phyloP scores from a whole-genome alignment of 2,113 vertebrate species.

The Pagrus major region DNA sequence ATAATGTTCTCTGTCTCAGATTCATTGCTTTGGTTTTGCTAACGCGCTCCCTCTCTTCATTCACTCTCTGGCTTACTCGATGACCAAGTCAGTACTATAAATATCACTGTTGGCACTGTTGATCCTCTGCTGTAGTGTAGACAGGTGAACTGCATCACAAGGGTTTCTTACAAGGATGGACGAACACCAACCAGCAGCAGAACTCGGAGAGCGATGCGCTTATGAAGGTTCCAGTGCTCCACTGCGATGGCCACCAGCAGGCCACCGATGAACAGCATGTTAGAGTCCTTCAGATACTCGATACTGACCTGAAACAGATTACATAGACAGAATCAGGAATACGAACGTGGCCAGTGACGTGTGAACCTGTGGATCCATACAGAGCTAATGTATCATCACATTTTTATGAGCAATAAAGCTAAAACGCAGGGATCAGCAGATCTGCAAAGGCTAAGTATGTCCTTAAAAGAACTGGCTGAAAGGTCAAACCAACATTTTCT shows the following conservation, averaged over 20 bases:
- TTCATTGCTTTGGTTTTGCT: too few relatives aligned
- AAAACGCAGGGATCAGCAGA: constrained; percentile 19
- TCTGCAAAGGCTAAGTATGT: neutral
- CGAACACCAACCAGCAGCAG: constrained; percentile 90
- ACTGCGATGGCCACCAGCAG: constrained; percentile 92
- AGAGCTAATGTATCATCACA: neutral
- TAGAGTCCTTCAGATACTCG: constrained; percentile 92
- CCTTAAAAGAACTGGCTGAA: neutral
- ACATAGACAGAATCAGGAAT: constrained; percentile 9
- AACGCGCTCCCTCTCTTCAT: too few relatives aligned
- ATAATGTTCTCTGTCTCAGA: too few relatives aligned
- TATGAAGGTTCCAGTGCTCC: constrained; percentile 92
- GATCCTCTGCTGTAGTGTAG: neutral
- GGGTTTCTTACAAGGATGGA: constrained; percentile 90
- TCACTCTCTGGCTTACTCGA: too few relatives aligned
- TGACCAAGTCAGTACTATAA: too few relatives aligned
- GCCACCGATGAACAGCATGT: constrained; percentile 93
- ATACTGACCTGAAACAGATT: constrained; percentile 85
- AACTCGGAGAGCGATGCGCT: constrained; percentile 90
- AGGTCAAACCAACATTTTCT: neutral
- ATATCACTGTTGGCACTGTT: neutral
- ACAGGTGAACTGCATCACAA: neutral
- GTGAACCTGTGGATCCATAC: neutral
- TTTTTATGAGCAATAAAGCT: constrained; percentile 56
- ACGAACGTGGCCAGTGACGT: neutral